A percentile compares a stretch with the other conserved stretches of the same genome.
Evolutionary conservation across 1,140 invertebrate genomes (phyloP).

Genomic region (Pogonus chalceus): DNA sequence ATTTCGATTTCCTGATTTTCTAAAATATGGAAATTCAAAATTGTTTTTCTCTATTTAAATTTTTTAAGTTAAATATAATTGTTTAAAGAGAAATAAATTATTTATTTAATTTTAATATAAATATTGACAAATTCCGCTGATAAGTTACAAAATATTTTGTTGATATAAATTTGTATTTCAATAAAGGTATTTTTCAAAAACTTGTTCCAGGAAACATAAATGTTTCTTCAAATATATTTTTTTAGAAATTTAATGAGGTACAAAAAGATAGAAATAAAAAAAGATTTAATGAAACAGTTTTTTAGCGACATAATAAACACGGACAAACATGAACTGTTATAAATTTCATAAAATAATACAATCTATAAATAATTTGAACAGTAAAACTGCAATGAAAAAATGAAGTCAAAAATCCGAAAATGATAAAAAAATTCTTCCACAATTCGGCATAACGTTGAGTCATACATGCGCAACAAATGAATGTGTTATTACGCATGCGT

Average conservation of each 20-base stretch:
- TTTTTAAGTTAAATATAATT: too few species aligned
- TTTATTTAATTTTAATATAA: too few species aligned
- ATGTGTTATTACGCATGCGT: conserved; percentile 8
- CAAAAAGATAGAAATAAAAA: background rate
- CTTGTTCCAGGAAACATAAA: too few species aligned
- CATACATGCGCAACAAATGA: conserved; percentile 18
- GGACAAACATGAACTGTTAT: background rate
- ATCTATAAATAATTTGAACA: background rate
- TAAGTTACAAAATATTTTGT: too few species aligned
- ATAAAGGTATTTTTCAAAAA: too few species aligned
- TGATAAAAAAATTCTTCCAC: conserved; percentile 22
- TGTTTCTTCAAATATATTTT: too few species aligned
- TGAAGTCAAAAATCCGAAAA: conserved; percentile 4
- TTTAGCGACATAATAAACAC: background rate
- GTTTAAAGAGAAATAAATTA: too few species aligned
- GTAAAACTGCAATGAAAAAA: background rate
- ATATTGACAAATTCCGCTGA: too few species aligned
- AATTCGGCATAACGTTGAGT: conserved; percentile 21
- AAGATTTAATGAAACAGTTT: background rate
- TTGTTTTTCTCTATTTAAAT: too few species aligned
- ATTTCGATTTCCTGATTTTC: too few species aligned
- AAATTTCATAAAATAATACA: background rate
- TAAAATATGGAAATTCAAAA: too few species aligned
- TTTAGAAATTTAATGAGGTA: background rate
- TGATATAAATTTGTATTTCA: too few species aligned